These are phyloP conservation scores for Mormyrops boulengeri DNA, from an alignment of 2,797 vertebrate species.

Conservation along the genomic window DNA sequence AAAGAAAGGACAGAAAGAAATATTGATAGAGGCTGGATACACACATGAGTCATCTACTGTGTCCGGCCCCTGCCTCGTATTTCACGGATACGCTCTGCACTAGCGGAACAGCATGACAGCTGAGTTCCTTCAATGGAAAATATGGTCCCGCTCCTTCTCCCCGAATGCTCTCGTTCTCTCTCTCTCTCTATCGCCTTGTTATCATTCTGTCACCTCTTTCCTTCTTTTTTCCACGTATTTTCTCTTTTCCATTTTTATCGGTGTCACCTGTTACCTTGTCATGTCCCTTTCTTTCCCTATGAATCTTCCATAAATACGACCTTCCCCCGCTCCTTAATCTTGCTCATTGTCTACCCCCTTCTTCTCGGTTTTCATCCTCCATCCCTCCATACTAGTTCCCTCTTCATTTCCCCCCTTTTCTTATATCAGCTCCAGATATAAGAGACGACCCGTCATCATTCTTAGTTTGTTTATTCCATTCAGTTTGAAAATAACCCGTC, in stretches of 20 bases:
- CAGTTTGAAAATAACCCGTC: neutral
- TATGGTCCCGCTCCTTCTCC: conserved; percentile 57
- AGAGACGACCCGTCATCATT: neutral
- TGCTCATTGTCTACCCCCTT: conserved; percentile 42
- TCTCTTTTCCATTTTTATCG: conserved; percentile 57
- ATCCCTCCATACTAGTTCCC: neutral
- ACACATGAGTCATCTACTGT: conserved; percentile 72
- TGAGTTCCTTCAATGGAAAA: conserved; percentile 75
- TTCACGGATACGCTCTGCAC: conserved; percentile 71
- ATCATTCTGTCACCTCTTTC: conserved; percentile 45
- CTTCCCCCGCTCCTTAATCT: conserved; percentile 49
- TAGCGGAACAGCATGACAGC: conserved; percentile 73
- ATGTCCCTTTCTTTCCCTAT: conserved; percentile 60
- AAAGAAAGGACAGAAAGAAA: conserved; percentile 65
- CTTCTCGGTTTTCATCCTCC: conserved; percentile 36
- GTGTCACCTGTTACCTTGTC: conserved; percentile 50
- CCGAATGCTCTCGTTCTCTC: conserved; percentile 34
- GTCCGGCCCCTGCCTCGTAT: conserved; percentile 57
- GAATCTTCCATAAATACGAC: conserved; percentile 49
- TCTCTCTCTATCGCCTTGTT: conserved; percentile 29
- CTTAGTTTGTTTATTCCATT: neutral
- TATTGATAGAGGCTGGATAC: conserved; percentile 76
- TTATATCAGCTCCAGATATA: neutral
- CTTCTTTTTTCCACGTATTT: conserved; percentile 54
- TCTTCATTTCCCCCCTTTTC: neutral